These are phyloP conservation scores for Danionella cerebrum DNA, from an alignment of 2,113 vertebrate genomes.

Conservation along the genomic window DNA sequence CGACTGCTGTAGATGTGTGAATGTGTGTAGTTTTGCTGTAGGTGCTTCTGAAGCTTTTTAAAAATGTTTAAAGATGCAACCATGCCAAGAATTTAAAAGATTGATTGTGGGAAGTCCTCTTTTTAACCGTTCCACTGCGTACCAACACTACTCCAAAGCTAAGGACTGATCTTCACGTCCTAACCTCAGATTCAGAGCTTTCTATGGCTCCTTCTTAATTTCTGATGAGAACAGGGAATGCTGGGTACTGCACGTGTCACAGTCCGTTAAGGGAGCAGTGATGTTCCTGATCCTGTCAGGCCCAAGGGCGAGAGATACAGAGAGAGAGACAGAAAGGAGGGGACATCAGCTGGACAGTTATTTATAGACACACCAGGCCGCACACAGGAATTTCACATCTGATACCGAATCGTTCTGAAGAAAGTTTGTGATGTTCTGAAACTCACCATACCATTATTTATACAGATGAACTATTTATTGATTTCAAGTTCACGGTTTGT, in stretches of 20 bases:
- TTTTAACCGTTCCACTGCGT: not conserved
- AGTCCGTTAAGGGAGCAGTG: constrained; percentile 13
- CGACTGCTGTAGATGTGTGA: not conserved
- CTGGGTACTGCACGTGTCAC: constrained; percentile 23
- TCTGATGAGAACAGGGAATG: constrained; percentile 9
- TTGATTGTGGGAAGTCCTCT: not conserved
- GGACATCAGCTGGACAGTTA: constrained; percentile 4
- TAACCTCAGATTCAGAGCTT: not conserved
- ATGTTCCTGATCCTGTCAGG: constrained; percentile 21
- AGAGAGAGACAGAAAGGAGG: not conserved
- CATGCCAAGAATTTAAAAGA: not conserved
- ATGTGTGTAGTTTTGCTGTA: no score
- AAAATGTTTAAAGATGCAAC: not conserved
- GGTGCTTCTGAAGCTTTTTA: not conserved
- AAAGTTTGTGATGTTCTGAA: not conserved
- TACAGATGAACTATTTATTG: not conserved
- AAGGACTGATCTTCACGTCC: not conserved
- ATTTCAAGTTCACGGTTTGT: not conserved
- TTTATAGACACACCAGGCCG: constrained; percentile 1
- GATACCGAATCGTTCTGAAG: not conserved
- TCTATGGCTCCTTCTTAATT: constrained; percentile 17
- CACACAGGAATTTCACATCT: not conserved
- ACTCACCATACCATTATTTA: not conserved
- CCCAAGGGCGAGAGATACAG: constrained; percentile 15
- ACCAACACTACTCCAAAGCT: not conserved